Conservation (phyloP, 2,888 invertebrate species). For the Pantelozetes paolii region DNA sequence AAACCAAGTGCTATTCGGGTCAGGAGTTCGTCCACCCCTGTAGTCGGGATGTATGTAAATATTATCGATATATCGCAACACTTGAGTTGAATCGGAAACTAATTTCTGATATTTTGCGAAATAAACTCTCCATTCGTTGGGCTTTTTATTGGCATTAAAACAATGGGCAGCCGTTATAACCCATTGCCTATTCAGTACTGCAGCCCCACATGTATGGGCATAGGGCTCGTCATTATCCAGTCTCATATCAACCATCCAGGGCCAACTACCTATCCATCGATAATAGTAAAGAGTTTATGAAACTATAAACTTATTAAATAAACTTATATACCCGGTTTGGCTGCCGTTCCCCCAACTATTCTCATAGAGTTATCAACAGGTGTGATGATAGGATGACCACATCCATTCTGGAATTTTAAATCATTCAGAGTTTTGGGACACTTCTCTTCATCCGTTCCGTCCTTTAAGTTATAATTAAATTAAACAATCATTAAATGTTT, state of each 20-base stretch:
- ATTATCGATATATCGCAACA: conserved; percentile 45
- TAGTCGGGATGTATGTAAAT: conserved; percentile 44
- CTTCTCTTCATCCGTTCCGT: conserved; percentile 47
- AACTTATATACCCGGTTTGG: conserved; percentile 43
- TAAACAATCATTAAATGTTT: no score
- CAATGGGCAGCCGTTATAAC: conserved; percentile 48
- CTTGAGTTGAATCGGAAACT: conserved; percentile 45
- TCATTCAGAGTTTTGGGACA: conserved; percentile 38
- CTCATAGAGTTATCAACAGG: conserved; percentile 37
- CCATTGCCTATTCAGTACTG: conserved; percentile 45
- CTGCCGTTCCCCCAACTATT: conserved; percentile 46
- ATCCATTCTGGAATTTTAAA: conserved; percentile 31
- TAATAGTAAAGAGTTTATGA: not conserved
- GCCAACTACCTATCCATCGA: conserved; percentile 42
- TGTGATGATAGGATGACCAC: conserved; percentile 42
- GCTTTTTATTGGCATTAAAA: conserved; percentile 38
- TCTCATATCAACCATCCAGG: conserved; percentile 46
- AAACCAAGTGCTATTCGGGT: conserved; percentile 41
- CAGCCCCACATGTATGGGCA: conserved; percentile 47
- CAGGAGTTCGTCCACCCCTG: not conserved
- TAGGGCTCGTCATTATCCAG: conserved; percentile 40
- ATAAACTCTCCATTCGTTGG: conserved; percentile 43
- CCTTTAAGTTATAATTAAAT: conserved; percentile 43
- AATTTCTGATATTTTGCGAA: conserved; percentile 46
- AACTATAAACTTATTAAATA: not conserved